These are phyloP conservation scores for Gonioctena quinquepunctata DNA, from an alignment of 1,140 invertebrate genomes.

Conservation along the genomic window DNA sequence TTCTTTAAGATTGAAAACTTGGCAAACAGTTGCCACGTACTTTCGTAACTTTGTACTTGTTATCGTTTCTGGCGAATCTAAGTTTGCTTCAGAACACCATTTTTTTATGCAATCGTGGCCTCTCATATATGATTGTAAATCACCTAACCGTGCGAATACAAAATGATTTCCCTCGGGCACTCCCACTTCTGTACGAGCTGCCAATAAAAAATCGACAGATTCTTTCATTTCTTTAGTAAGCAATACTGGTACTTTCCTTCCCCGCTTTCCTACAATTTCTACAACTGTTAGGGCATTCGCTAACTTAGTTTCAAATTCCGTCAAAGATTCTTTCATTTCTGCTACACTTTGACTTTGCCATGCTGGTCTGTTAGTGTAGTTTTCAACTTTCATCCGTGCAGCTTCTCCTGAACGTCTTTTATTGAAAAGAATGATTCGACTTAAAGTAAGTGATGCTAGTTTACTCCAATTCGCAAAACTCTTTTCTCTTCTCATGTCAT, in stretches of 20 bases:
- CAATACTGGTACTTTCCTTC: constrained; percentile 17
- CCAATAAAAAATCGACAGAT: constrained; percentile 11
- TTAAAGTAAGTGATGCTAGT: background rate
- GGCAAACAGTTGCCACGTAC: constrained; percentile 13
- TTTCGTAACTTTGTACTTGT: constrained; percentile 16
- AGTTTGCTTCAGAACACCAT: constrained; percentile 12
- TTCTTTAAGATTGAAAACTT: constrained; percentile 20
- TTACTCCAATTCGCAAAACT: constrained; percentile 4
- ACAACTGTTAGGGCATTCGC: constrained; percentile 10
- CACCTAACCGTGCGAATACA: background rate
- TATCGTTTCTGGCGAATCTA: constrained; percentile 4
- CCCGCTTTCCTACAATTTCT: constrained; percentile 14
- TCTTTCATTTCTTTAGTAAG: constrained; percentile 18
- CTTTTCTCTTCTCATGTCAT: constrained; percentile 1
- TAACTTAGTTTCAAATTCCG: constrained; percentile 11
- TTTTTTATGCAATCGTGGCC: constrained; percentile 16
- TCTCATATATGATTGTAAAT: background rate
- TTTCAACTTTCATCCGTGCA: constrained; percentile 12
- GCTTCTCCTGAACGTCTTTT: constrained; percentile 21
- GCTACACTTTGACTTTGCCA: constrained; percentile 1
- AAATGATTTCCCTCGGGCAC: background rate
- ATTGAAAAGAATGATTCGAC: constrained; percentile 14
- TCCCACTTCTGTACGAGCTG: background rate
- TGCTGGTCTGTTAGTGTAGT: background rate
- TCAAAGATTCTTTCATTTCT: constrained; percentile 13